Evolutionary conservation across 1,140 invertebrate genomes (phyloP).

Genomic region (Monochamus saltuarius): DNA sequence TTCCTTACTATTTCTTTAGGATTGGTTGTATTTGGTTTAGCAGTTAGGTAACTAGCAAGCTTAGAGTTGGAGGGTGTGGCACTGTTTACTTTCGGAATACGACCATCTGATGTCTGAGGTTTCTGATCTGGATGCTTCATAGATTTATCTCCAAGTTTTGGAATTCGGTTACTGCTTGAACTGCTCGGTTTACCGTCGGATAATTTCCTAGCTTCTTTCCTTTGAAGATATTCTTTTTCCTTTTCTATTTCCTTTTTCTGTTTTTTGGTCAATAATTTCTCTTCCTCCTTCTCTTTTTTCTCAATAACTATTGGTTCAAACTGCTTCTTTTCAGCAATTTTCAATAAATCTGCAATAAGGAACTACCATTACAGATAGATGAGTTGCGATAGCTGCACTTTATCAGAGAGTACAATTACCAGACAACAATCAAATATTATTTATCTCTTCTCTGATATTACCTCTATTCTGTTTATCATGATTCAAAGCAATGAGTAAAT

Average conservation of each 20-base stretch:
- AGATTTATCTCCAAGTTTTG: constrained; percentile 10
- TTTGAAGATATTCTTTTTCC: constrained; percentile 57
- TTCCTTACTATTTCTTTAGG: no score
- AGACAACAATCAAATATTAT: no score
- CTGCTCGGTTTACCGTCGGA: constrained; percentile 11
- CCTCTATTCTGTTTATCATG: no score
- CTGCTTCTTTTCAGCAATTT: constrained; percentile 81
- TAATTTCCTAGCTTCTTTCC: constrained; percentile 54
- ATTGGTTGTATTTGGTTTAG: not conserved
- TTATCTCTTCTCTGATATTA: no score
- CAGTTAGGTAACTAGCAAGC: not conserved
- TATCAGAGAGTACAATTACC: no score
- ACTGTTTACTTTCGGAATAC: constrained; percentile 55
- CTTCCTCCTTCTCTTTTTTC: constrained; percentile 63
- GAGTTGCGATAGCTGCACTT: no score
- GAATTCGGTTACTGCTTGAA: constrained; percentile 23
- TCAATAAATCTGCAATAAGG: constrained; percentile 61
- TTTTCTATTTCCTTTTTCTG: constrained; percentile 72
- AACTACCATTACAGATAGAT: no score
- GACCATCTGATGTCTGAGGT: constrained; percentile 24
- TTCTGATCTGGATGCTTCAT: not conserved
- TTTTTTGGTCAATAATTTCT: constrained; percentile 75
- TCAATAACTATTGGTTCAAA: constrained; percentile 70
- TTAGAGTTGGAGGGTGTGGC: constrained; percentile 13
- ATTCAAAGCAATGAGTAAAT: no score